Evolutionary conservation across 2,888 invertebrate species (phyloP), one percentile per base, ranked within the genome.

Genomic region (Gerris lacustris): DNA sequence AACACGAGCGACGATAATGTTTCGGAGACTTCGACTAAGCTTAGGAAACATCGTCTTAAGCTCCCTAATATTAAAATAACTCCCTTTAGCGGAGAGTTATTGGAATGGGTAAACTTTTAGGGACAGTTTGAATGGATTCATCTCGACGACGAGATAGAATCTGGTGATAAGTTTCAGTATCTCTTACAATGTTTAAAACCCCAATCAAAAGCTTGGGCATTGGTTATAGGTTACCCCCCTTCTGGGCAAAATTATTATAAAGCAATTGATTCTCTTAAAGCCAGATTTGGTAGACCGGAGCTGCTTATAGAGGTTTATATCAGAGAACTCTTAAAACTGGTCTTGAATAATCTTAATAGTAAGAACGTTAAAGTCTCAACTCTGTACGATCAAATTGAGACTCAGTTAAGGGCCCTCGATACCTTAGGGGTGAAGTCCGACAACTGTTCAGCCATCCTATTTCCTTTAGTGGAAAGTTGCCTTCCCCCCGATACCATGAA

Each of bases 231-330:
- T 55, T 55, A 55, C 15, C 47, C 47, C 47, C 47, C 47, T 15
- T 11, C 55, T 4, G 55, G 15, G 1, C 11, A 55, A 55, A 55
- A 55, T 55, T 55, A 55, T 15, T 15, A 9, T 5, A 55, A 55
- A 15, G 55, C 55, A 55, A 55, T 55, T 55, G 55, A 55, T 11
- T 55, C 55, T 11, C 55, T 55, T 55, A 55, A 55, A 55, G 55
- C 55, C 9, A 71, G 77, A 63, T 78, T 79, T 71, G 77, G 77
- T 31, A 73, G 75, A 66, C 76, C 77, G 18, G 77, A 78, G 45
- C 66, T 78, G 15, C 74, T 77, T 45, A 74, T 77, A 17, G 78
- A 78, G 69, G 76, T 77, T 17, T 77, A 78, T 70, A 75, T 77
- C 5, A 15, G 71, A 44, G 71, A 69, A 47, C 43, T 71, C 7